Evolutionary conservation across 2,888 invertebrate species (phyloP).

Genomic region (Alsophila aescularia): DNA sequence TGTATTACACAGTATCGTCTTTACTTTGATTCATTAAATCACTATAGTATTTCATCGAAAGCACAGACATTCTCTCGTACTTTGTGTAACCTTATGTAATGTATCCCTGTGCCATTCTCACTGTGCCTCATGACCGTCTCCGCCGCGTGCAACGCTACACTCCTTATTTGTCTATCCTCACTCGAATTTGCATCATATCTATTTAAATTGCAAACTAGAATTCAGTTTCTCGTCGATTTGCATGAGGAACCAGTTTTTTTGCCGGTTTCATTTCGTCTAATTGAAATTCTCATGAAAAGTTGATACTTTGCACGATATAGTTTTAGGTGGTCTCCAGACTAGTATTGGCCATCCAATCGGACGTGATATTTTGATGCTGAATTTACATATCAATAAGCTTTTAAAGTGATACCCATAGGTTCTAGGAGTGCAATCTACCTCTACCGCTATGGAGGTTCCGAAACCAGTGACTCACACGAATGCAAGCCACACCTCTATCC

Average conservation of each 20-base stretch:
- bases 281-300: constrained; percentile 33
- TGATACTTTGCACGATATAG: background rate
- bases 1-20: too few species aligned
- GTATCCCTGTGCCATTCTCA: too few species aligned
- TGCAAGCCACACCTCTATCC: constrained; percentile 7
- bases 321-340: constrained; percentile 1
- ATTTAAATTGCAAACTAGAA: constrained; percentile 40
- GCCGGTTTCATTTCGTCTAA: constrained; percentile 26
- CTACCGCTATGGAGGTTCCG: background rate
- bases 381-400: background rate
- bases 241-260: constrained; percentile 40
- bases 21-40: too few species aligned
- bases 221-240: constrained; percentile 37
- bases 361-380: background rate
- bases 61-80: too few species aligned
- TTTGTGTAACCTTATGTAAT: too few species aligned
- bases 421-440: background rate
- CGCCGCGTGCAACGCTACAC: constrained; percentile 21
- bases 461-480: background rate
- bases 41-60: too few species aligned
- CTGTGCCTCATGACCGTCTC: background rate
- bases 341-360: background rate
- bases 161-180: constrained; percentile 30
- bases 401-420: background rate
- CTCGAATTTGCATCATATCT: constrained; percentile 41